These are phyloP conservation scores for Ecliptopera silaceata DNA, from an alignment of 2,888 invertebrate species.

Conservation along the genomic window DNA sequence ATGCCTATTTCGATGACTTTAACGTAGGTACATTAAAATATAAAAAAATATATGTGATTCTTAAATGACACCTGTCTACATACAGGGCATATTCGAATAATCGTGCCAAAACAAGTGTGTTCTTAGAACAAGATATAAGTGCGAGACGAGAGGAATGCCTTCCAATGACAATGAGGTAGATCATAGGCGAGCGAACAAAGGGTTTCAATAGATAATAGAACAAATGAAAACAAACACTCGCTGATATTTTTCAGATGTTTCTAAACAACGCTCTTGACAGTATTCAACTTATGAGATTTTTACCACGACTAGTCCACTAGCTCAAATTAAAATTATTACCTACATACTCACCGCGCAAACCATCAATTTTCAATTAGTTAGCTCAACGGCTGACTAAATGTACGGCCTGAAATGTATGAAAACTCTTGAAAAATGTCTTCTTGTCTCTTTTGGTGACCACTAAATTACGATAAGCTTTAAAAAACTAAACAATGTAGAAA, in stretches of 20 bases:
- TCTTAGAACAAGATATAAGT: constrained; percentile 42
- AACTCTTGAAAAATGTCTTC: no score
- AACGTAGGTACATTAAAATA: no score
- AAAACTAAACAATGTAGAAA: no score
- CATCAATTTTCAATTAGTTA: no score
- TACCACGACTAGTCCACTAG: no score
- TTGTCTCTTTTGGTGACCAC: no score
- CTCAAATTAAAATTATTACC: no score
- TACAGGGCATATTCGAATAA: neutral
- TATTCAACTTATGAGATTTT: constrained; percentile 16
- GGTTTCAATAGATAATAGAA: constrained; percentile 74
- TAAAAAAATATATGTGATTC: neutral
- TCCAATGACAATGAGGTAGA: constrained; percentile 65
- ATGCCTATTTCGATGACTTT: no score
- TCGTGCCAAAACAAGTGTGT: constrained; percentile 17
- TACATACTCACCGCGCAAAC: no score
- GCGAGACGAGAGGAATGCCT: constrained; percentile 67
- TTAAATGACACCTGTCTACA: neutral
- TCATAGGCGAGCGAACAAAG: constrained; percentile 71
- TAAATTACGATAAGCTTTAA: no score
- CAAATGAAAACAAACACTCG: constrained; percentile 72
- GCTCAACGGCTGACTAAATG: no score
- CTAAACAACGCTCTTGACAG: constrained; percentile 50
- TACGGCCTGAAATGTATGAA: no score
- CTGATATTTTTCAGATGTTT: constrained; percentile 59